phyloP scores from a whole-genome alignment of 2,888 invertebrate genomes.

The Rhagonycha lutea region DNA sequence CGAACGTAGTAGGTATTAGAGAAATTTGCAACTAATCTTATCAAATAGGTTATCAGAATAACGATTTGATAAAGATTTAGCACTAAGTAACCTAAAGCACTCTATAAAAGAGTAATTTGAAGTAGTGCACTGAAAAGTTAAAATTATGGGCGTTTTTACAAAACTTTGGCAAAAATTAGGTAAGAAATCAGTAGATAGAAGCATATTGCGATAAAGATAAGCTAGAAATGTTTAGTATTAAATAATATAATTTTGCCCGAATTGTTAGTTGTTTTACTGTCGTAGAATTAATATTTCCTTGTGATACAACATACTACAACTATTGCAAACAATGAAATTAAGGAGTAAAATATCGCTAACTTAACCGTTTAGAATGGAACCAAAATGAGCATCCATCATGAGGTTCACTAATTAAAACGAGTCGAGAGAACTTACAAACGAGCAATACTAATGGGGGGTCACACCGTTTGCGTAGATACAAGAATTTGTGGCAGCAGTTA shows the following conservation, averaged over 20 bases:
- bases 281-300: constrained; percentile 9
- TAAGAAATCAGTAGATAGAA: not conserved
- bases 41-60: constrained; percentile 8
- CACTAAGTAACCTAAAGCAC: not conserved
- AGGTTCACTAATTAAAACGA: constrained; percentile 26
- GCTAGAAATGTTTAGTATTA: not conserved
- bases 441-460: constrained; percentile 24
- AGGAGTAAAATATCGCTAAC: constrained; percentile 13
- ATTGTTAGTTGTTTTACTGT: not conserved
- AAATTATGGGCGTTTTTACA: not conserved
- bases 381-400: constrained; percentile 21
- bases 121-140: not conserved
- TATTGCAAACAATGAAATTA: constrained; percentile 27
- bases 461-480: constrained; percentile 16
- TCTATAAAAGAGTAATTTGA: not conserved
- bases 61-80: not conserved
- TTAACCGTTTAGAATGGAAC: constrained; percentile 16
- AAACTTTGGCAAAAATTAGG: not conserved
- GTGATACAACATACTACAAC: constrained; percentile 3
- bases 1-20: not conserved
- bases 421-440: constrained; percentile 16
- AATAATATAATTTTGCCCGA: not conserved
- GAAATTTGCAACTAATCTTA: constrained; percentile 5
- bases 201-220: not conserved
- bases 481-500: constrained; percentile 28